phyloP scores from a whole-genome alignment of 2,888 invertebrate species.

The Melipona bicolor region DNA sequence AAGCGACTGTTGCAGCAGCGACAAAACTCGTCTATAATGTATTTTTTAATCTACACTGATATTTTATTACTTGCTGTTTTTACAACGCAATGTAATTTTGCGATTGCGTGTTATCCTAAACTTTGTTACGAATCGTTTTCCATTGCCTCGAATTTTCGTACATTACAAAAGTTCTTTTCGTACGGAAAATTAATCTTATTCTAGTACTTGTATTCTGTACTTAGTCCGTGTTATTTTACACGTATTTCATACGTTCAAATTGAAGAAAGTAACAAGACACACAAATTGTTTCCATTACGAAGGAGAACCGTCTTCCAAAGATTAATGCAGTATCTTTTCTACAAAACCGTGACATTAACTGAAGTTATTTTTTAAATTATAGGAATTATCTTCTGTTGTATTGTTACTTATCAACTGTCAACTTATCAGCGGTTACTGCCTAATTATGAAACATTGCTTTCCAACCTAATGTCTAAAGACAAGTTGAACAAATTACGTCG shows the following conservation, averaged over 20 bases:
- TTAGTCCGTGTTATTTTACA: conserved; percentile 39
- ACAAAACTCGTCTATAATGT: conserved; percentile 12
- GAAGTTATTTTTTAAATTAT: not conserved
- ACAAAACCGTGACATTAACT: not conserved
- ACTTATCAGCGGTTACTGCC: conserved; percentile 53
- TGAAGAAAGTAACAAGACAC: not conserved
- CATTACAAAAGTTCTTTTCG: not conserved
- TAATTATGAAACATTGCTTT: conserved; percentile 33
- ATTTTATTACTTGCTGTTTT: conserved; percentile 23
- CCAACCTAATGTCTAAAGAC: conserved; percentile 27
- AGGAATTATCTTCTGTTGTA: not conserved
- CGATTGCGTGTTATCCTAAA: conserved; percentile 4
- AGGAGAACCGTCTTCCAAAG: conserved; percentile 36
- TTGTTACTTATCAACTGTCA: not conserved
- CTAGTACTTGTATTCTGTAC: conserved; percentile 55
- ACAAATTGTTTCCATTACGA: not conserved
- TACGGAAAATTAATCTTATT: conserved; percentile 8
- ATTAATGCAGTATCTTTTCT: not conserved
- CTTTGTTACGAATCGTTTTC: conserved; percentile 2
- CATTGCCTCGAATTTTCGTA: not conserved
- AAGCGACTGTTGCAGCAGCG: conserved; percentile 9
- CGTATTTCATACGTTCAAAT: conserved; percentile 10
- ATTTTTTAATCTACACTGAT: conserved; percentile 2
- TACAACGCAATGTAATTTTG: not conserved
- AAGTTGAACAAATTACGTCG: conserved; percentile 26